These are phyloP conservation scores for Hymenochirus boettgeri DNA, from an alignment of 2,113 vertebrate species.

Conservation along the genomic window DNA sequence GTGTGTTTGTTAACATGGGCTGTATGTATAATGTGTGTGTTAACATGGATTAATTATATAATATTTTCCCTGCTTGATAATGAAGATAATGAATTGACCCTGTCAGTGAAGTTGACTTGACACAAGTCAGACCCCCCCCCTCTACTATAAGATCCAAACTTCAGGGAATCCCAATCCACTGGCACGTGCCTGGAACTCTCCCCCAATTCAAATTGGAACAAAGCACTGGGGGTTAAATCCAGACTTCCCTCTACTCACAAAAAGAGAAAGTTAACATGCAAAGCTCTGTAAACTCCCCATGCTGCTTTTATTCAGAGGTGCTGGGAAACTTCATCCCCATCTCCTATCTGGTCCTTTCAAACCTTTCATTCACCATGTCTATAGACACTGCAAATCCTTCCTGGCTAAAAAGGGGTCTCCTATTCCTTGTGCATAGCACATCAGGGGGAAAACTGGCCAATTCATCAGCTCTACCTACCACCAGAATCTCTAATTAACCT, in stretches of 20 bases:
- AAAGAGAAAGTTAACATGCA: conserved; percentile 66
- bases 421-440: background rate
- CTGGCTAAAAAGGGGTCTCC: background rate
- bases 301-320: conserved; percentile 62
- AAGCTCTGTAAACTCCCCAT: conserved; percentile 66
- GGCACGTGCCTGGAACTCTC: conserved; percentile 7
- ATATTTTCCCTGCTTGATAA: too few relatives aligned
- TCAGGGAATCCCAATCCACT: too few relatives aligned
- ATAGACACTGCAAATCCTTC: conserved; percentile 29
- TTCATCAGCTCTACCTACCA: background rate
- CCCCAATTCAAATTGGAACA: too few relatives aligned
- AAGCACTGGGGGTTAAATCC: conserved; percentile 1
- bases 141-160: too few relatives aligned
- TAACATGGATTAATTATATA: too few relatives aligned
- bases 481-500: background rate
- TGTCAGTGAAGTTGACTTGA: too few relatives aligned
- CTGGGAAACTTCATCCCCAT: conserved; percentile 50
- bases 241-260: conserved; percentile 5
- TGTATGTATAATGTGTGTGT: too few relatives aligned
- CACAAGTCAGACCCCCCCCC: too few relatives aligned
- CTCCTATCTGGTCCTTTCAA: conserved; percentile 8
- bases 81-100: too few relatives aligned
- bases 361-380: conserved; percentile 35
- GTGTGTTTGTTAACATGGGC: too few relatives aligned
- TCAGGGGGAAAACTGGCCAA: background rate